Base-by-base conservation (phyloP, 2,888 invertebrate species). In the Heliothis peltigera region DNA sequence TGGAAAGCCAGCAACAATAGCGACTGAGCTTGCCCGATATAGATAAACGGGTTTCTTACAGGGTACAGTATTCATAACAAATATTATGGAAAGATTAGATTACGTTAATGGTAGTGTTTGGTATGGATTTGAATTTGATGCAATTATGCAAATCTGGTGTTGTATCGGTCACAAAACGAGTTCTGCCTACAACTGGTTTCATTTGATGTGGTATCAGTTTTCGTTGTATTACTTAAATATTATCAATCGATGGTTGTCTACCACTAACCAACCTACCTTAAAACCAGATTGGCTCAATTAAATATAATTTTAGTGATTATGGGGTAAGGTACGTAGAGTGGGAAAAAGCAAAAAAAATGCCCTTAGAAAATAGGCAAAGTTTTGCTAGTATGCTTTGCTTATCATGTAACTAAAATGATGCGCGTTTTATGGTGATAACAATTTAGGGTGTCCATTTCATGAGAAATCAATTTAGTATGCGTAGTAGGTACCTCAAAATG, bases 1-100 rank as follows among this genome's bases (percentile, higher is more conserved):
- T 73, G 66, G 77, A 73, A 73, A 73, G 73, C 48, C 19, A 18
- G 12, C 25, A 73, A 73, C 77, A 73, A 73, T 72, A 56, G 56
- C 66, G 77, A 65, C 77, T 59, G 46, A 52, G 72, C 49, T 66
- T 73, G 53, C 73, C 56, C 43, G 77, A 77, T 71, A 77, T 35
- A 15, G 55, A 47, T 47, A 60, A 72, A 72, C 72, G 21, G 53
- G 73, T 73, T 72, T 49, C 35, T n/a, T n/a, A n/a, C n/a, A n/a
- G n/a, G n/a, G n/a, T n/a, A n/a, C n/a, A n/a, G 39, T 0, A 39
- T 39, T 39, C n/a, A n/a, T 39, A 39, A 39, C 39, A 39, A 39
- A 39, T 39, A 39, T 39, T 39, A 39, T 39, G 39, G n/a, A 39
- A 39, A 39, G 39, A 39, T 39, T n/a, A 3, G 2, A 15, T 39